Base-by-base conservation (phyloP, 2,888 invertebrate species). In the Coelinius sp. region DNA sequence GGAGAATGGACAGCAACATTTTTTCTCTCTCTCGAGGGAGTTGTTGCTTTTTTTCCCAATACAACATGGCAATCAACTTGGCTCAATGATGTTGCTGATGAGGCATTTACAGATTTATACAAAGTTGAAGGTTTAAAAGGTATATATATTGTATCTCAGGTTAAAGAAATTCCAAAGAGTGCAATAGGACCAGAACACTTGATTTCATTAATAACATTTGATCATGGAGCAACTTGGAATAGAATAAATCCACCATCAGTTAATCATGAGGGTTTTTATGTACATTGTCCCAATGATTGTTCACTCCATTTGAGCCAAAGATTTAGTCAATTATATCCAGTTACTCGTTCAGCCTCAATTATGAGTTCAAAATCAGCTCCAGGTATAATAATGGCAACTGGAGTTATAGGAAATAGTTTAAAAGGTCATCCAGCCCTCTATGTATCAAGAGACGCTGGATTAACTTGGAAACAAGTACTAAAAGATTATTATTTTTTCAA, bases 291-390 rank as follows among this genome's bases (percentile, higher is more conserved):
- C 56, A 90, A 91, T 75, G 92, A 92, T 5, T 97, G 97, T 88
- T 95, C 95, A 22, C 89, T 97, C 56, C 97, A 97, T 88, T 89
- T 97, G 79, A 94, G 95, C 76, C 97, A 97, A 88, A 93, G 94
- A 84, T 95, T 96, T 86, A 94, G 92, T 84, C 93, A 94, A 80
- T 89, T 96, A 62, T 95, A 95, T 88, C 96, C 96, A 5, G 92
- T 93, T 24, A 93, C 94, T 63, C 91, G 95, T 82, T 92, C 94
- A 0, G 92, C 93, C 0, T 94, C 94, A 25, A 95, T 97, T 75
- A 91, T 96, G 89, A 94, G 95, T 25, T 95, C 94, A 6, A 93
- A 94, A 83, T 94, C 96, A 0, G 96, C 97, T 0, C 95, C 96
- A 0, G 97, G 97, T 0, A 91, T 97, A 22, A 94, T 97, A 76